Percentiles rank a stretch among this genome's conserved stretches.
phyloP scores from a whole-genome alignment of 37 sponge, comb jelly and placozoan species.

The Agelas oroides region DNA sequence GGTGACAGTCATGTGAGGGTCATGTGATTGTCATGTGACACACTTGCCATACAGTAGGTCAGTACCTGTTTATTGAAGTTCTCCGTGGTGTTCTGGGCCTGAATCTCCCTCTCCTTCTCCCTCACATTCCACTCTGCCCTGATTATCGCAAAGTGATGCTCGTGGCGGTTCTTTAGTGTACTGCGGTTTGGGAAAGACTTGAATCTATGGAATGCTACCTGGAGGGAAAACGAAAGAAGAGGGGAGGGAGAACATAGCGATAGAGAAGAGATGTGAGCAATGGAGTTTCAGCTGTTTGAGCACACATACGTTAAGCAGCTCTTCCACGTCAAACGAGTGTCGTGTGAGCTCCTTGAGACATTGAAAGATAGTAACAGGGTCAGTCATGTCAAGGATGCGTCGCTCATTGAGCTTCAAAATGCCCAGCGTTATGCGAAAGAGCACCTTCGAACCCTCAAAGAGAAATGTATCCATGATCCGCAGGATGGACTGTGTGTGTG shows the following conservation, averaged over 20 bases:
- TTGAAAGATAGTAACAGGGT: constrained; percentile 72
- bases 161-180: not conserved
- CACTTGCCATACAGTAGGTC: not conserved
- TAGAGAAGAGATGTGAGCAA: not conserved
- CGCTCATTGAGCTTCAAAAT: constrained; percentile 52
- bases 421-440: constrained; percentile 53
- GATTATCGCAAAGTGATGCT: not conserved
- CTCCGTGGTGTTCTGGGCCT: not conserved
- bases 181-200: constrained; percentile 41
- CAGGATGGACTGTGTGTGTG: constrained; percentile 41
- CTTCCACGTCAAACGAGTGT: constrained; percentile 71
- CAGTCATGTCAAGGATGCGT: constrained; percentile 41
- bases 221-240: not conserved
- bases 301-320: constrained; percentile 47
- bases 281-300: not conserved
- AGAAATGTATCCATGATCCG: constrained; percentile 71
- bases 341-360: constrained; percentile 60
- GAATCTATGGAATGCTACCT: constrained; percentile 36
- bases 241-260: not conserved
- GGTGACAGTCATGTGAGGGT: not conserved
- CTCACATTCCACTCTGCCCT: constrained; percentile 8
- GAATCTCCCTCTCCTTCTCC: constrained; percentile 30
- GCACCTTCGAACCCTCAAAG: constrained; percentile 63
- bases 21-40: not conserved
- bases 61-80: not conserved